Evolutionary conservation across 2,797 vertebrate genomes (phyloP).

Genomic region (Danio aesculapii): DNA sequence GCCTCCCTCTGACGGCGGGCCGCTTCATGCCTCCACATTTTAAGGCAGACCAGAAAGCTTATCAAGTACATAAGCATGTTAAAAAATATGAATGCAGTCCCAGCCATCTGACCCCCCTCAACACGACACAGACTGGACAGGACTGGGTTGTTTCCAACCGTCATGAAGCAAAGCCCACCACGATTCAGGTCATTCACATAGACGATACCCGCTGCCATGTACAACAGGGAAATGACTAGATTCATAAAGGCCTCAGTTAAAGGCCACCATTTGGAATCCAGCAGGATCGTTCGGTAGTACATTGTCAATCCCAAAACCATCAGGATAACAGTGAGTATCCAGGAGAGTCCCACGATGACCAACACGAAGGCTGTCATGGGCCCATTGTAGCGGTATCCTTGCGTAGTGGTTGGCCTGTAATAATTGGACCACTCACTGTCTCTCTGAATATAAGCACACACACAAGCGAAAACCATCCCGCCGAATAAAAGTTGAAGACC

Average conservation of each 20-base stretch:
- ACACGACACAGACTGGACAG: slow-evolving; percentile 75
- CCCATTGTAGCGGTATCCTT: slow-evolving; percentile 78
- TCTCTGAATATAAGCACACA: slow-evolving; percentile 82
- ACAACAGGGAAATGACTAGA: slow-evolving; percentile 77
- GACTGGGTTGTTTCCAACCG: slow-evolving; percentile 76
- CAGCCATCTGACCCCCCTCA: slow-evolving; percentile 80
- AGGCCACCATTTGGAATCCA: slow-evolving; percentile 84
- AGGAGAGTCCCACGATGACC: slow-evolving; percentile 73
- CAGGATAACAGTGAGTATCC: slow-evolving; percentile 78
- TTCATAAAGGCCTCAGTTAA: slow-evolving; percentile 81
- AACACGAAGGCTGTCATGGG: slow-evolving; percentile 83
- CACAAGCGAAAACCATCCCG: slow-evolving; percentile 80
- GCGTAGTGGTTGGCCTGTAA: slow-evolving; percentile 66
- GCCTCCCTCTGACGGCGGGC: slow-evolving; percentile 53
- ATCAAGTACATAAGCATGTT: slow-evolving; percentile 75
- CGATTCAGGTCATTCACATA: slow-evolving; percentile 84
- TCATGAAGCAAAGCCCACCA: slow-evolving; percentile 81
- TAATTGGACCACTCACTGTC: slow-evolving; percentile 82
- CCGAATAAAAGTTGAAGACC: slow-evolving; percentile 83
- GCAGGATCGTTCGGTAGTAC: slow-evolving; percentile 83
- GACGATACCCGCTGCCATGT: slow-evolving; percentile 81
- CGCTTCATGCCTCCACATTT: slow-evolving; percentile 80
- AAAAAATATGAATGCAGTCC: slow-evolving; percentile 81
- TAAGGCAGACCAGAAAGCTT: slow-evolving; percentile 78
- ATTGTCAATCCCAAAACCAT: slow-evolving; percentile 79